Conservation (phyloP, 1,140 invertebrate genomes). For the Drosophila gunungcola region DNA sequence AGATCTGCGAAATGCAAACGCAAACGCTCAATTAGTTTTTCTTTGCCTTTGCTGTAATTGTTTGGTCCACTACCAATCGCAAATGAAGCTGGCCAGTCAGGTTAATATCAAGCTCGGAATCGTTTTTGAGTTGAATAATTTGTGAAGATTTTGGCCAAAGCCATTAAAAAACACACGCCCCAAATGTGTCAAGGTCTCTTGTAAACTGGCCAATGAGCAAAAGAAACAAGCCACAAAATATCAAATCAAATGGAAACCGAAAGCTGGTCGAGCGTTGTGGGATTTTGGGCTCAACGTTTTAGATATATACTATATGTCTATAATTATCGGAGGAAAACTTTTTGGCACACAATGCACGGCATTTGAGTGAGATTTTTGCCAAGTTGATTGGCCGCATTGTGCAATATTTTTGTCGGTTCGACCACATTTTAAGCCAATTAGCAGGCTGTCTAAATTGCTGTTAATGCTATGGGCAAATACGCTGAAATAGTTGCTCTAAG, state of each 20-base stretch:
- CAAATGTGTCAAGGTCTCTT: constrained; percentile 80
- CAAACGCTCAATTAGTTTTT: constrained; percentile 45
- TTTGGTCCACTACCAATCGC: constrained; percentile 51
- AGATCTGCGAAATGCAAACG: constrained; percentile 53
- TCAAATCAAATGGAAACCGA: constrained; percentile 51
- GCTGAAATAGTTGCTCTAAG: constrained; percentile 49
- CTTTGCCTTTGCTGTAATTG: constrained; percentile 25
- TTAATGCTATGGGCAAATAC: constrained; percentile 67
- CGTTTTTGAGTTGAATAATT: constrained; percentile 35
- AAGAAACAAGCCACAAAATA: constrained; percentile 46
- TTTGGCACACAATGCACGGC: constrained; percentile 70
- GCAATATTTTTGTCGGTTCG: constrained; percentile 55
- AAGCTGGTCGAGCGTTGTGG: constrained; percentile 57
- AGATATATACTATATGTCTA: constrained; percentile 18
- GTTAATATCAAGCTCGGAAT: constrained; percentile 18
- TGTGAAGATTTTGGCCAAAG: constrained; percentile 53
- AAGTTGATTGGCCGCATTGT: constrained; percentile 70
- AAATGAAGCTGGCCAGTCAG: constrained; percentile 28
- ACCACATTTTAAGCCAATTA: constrained; percentile 71
- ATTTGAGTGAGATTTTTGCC: constrained; percentile 64
- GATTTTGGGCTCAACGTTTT: constrained; percentile 27
- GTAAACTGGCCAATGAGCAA: constrained; percentile 74
- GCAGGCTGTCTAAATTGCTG: constrained; percentile 59
- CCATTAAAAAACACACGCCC: constrained; percentile 35
- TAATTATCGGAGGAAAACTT: constrained; percentile 70